Conservation (phyloP, 2,888 invertebrate species). For the Pseudeuparius sepicola region DNA sequence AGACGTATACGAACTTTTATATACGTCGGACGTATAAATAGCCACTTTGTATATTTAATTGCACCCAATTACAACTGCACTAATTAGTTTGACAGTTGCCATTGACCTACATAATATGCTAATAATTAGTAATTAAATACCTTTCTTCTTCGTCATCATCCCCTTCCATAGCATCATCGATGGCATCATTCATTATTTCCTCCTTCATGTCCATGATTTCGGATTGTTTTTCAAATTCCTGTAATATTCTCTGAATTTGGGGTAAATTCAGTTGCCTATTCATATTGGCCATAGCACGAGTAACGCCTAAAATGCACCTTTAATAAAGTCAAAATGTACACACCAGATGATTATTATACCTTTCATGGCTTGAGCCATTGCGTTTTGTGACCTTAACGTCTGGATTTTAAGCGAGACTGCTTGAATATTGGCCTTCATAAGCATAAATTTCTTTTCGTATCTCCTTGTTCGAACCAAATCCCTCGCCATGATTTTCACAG, state of each 20-base stretch:
- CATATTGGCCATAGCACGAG: conserved; percentile 97
- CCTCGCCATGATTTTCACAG: conserved; percentile 99
- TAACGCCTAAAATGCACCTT: conserved; percentile 56
- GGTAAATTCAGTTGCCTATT: conserved; percentile 95
- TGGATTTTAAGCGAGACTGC: conserved; percentile 96
- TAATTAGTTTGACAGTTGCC: too few relatives aligned
- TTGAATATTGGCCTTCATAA: conserved; percentile 99
- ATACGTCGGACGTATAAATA: too few relatives aligned
- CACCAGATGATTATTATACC: too few relatives aligned
- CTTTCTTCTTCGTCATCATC: conserved; percentile 97
- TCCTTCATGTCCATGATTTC: conserved; percentile 99
- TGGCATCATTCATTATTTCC: conserved; percentile 99
- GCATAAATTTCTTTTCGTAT: conserved; percentile 96
- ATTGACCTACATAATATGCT: neutral
- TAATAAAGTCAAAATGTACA: too few relatives aligned
- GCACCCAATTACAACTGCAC: too few relatives aligned
- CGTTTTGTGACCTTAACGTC: conserved; percentile 94
- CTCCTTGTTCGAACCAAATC: conserved; percentile 92
- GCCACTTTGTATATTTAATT: too few relatives aligned
- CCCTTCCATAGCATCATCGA: conserved; percentile 98
- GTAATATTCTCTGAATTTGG: conserved; percentile 94
- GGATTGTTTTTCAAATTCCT: conserved; percentile 98
- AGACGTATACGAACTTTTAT: too few relatives aligned
- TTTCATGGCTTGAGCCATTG: conserved; percentile 99
- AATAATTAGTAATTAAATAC: conserved; percentile 39